Evolutionary conservation across 2,797 vertebrate species (phyloP).

Genomic region (Onychomys leucogaster): DNA sequence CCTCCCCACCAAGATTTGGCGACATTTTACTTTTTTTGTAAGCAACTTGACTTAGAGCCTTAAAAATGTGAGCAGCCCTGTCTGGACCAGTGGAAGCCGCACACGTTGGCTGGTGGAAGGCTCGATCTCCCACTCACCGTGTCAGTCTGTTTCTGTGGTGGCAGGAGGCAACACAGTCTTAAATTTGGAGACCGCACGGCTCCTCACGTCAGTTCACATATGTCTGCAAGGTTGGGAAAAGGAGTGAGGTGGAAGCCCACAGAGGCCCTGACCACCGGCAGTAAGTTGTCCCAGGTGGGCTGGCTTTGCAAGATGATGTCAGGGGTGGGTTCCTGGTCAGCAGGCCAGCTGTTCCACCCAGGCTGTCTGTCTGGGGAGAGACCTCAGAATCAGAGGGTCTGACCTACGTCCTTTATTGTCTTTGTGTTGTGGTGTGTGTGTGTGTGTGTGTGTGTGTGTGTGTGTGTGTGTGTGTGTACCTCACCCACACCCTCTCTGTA

Average conservation of each 20-base stretch:
- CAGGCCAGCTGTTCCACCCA: not conserved
- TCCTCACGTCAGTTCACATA: not conserved
- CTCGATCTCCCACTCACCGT: not conserved
- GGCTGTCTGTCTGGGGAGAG: not conserved
- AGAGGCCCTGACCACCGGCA: not conserved
- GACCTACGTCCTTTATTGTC: not conserved
- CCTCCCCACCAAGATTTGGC: not conserved
- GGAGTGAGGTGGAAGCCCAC: not conserved
- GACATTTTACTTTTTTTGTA: not conserved
- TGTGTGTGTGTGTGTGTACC: not conserved
- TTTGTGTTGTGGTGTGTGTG: not conserved
- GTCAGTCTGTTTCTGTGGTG: not conserved
- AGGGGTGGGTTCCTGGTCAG: not conserved
- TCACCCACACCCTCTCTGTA: not conserved
- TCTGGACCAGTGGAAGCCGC: not conserved
- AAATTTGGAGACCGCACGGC: constrained; percentile 3
- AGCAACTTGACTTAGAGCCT: not conserved
- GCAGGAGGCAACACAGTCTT: not conserved
- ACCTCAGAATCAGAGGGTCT: not conserved
- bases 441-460: no score
- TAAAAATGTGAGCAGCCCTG: not conserved
- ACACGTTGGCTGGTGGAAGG: not conserved
- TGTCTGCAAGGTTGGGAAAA: not conserved
- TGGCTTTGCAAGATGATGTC: not conserved
- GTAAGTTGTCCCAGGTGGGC: not conserved